phyloP scores from a whole-genome alignment of 2,797 vertebrate species.

The Propithecus perrieri region DNA sequence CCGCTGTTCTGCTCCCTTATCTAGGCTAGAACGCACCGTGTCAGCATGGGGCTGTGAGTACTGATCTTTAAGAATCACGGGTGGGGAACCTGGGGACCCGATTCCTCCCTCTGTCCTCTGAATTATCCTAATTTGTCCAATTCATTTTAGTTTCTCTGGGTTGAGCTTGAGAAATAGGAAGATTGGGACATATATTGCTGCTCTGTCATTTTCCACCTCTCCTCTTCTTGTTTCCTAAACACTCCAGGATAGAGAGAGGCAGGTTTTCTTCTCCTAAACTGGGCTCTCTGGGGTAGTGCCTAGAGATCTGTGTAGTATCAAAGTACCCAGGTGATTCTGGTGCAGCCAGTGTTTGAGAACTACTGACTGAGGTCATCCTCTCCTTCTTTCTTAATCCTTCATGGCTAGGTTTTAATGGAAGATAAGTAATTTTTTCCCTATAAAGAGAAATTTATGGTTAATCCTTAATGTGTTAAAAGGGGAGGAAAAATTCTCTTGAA shows the following conservation, averaged over 20 bases:
- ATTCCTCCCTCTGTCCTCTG: neutral
- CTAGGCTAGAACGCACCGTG: neutral
- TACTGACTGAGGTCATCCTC: neutral
- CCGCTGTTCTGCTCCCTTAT: neutral
- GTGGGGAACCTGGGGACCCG: neutral
- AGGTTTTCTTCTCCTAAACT: neutral
- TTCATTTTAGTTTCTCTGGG: neutral
- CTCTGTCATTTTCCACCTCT: neutral
- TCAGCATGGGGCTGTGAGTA: neutral
- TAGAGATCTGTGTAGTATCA: neutral
- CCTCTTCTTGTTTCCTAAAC: neutral
- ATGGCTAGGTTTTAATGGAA: neutral
- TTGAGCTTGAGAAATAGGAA: neutral
- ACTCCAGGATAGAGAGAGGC: neutral
- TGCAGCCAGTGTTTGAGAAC: neutral
- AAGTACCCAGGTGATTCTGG: neutral
- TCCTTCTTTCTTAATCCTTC: neutral
- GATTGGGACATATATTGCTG: neutral
- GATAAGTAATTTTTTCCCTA: neutral
- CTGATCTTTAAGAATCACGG: neutral
- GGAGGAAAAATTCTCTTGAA: neutral
- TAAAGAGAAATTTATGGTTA: constrained; percentile 5
- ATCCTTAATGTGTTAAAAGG: neutral
- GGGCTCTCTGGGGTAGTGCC: neutral
- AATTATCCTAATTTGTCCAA: neutral